phyloP scores from a whole-genome alignment of 64 coral and sea anemone genomes.

The Acropora yongei region DNA sequence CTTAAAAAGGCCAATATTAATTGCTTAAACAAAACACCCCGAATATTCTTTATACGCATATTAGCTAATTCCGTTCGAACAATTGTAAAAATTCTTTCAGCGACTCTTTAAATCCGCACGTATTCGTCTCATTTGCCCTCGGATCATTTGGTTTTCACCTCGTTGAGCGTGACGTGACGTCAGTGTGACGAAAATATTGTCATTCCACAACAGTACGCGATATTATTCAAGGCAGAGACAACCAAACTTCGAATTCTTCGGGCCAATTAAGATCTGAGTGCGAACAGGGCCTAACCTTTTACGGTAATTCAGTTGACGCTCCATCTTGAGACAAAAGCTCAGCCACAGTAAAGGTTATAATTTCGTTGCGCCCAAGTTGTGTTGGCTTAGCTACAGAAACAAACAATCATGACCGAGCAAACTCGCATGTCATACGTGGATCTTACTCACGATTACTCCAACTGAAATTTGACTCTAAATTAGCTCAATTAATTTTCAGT shows the following conservation, averaged over 20 bases:
- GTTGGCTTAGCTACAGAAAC: neutral
- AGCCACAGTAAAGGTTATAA: neutral
- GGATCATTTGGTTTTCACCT: neutral
- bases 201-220: neutral
- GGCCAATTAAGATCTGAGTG: neutral
- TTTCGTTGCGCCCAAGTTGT: neutral
- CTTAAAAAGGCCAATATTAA: neutral
- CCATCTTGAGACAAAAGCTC: neutral
- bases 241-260: slow-evolving; percentile 3
- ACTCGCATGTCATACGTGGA: neutral
- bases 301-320: neutral
- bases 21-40: neutral
- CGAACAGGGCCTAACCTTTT: neutral
- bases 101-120: neutral
- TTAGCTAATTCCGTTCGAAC: neutral
- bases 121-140: neutral
- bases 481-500: no score
- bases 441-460: no score
- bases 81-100: neutral
- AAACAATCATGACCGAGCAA: neutral
- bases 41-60: neutral
- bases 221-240: neutral
- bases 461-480: no score
- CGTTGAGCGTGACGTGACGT: slow-evolving; percentile 18
- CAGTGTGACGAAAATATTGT: neutral